Evolutionary conservation across 2,797 vertebrate genomes (phyloP).

Genomic region (Semaprochilodus insignis): DNA sequence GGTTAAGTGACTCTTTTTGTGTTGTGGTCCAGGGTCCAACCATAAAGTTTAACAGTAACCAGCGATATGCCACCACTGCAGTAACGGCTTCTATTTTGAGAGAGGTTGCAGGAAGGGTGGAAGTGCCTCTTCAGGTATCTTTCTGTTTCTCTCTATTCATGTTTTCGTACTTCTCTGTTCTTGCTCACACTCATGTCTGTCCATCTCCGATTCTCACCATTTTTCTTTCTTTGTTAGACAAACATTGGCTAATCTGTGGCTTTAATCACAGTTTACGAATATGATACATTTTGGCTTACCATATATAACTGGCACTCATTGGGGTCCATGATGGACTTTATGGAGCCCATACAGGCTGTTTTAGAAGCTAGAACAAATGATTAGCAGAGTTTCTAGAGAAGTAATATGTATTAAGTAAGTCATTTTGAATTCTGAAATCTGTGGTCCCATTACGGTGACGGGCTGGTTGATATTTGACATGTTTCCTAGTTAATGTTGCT

Average conservation of each 20-base stretch:
- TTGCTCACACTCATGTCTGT: background rate
- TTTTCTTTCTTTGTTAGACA: no score
- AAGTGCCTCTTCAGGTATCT: constrained; percentile 92
- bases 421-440: no score
- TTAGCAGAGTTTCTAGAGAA: no score
- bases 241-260: no score
- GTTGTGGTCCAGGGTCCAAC: constrained; percentile 85
- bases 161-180: background rate
- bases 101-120: constrained; percentile 83
- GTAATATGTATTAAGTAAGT: no score
- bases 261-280: no score
- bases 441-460: background rate
- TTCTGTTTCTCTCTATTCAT: background rate
- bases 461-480: background rate
- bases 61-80: constrained; percentile 94
- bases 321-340: no score
- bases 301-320: no score
- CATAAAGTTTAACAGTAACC: constrained; percentile 97
- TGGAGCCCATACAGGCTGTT: no score
- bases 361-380: no score
- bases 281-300: no score
- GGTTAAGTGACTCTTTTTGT: constrained; percentile 17
- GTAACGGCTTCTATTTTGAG: constrained; percentile 88
- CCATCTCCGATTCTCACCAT: background rate
- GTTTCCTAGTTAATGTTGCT: background rate